Evolutionary conservation across 2,797 vertebrate genomes (phyloP), one percentile per base, ranked within the genome.

Genomic region (Paratrypauchen microcephalus): DNA sequence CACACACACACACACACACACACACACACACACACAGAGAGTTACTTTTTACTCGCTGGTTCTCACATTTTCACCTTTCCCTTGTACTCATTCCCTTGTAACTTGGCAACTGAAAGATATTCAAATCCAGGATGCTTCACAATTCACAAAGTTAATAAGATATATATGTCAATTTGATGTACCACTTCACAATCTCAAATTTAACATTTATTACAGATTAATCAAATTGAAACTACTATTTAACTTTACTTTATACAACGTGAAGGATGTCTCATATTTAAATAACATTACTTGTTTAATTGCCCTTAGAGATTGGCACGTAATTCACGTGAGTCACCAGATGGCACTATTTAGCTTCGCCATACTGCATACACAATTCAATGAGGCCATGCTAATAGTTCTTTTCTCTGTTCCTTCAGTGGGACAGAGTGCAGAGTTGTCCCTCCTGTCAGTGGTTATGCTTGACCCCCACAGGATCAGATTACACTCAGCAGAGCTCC

Each of bases 271-370:
- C 47, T 36, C 41, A 45, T 75, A 66, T 71, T 74, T 73, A 28
- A 69, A 77, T 69, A 65, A 71, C 66, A 83, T 75, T 72, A 75
- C 77, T 71, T 68, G 64, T 81, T 68, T 72, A 73, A 81, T 85
- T 24, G 71, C 77, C 28, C 64, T 45, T 59, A 65, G 57, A 59
- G 11, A 78, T 77, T 84, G 30, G 73, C 69, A 77, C 74, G 70
- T 70, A 72, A 78, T 80, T 81, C 69, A 73, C 64, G 64, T 69
- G 83, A 83, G 87, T 90, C 91, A 91, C 83, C 90, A 92, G 91
- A 90, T 91, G 90, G 91, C 91, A 89, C 89, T 91, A 90, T 91
- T 91, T 91, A 92, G 89, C 91, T 91, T 89, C 55, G 78, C 71
- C 84, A 84, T 70, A 16, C 59, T 71, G 80, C 47, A 65, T 79